These are phyloP conservation scores for Mastigias papua DNA, from an alignment of 30 jellyfish, hydroid and myxozoan genomes.

Conservation along the genomic window DNA sequence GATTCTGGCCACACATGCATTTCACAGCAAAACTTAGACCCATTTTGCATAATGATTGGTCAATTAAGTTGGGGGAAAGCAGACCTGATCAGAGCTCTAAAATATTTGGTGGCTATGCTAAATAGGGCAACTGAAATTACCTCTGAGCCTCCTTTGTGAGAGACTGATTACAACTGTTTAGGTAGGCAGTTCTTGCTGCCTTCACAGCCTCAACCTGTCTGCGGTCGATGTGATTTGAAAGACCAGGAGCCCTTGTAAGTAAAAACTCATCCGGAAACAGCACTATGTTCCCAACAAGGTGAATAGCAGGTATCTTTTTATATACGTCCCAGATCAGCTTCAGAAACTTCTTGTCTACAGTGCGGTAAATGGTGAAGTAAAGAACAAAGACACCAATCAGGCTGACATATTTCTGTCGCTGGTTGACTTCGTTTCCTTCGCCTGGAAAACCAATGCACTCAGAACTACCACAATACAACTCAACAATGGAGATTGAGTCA, in stretches of 20 bases:
- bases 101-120: too few species aligned
- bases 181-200: slow-evolving; percentile 69
- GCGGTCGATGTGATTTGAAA: slow-evolving; percentile 78
- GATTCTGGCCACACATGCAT: too few species aligned
- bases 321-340: slow-evolving; percentile 89
- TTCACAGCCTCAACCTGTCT: slow-evolving; percentile 84
- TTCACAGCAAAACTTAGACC: too few species aligned
- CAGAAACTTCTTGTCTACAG: slow-evolving; percentile 87
- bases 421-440: slow-evolving; percentile 17
- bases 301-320: slow-evolving; percentile 93
- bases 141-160: slow-evolving; percentile 82
- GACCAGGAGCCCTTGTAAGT: slow-evolving; percentile 74
- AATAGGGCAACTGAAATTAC: neutral
- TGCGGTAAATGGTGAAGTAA: slow-evolving; percentile 83
- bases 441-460: too few species aligned
- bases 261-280: slow-evolving; percentile 91
- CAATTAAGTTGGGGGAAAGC: too few species aligned
- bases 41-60: too few species aligned
- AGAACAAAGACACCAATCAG: slow-evolving; percentile 85
- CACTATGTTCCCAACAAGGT: slow-evolving; percentile 87
- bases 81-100: too few species aligned
- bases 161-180: slow-evolving; percentile 78
- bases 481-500: too few species aligned
- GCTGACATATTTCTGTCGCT: slow-evolving; percentile 40
- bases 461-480: too few species aligned